Evolutionary conservation across 2,888 invertebrate species (phyloP).

Genomic region (Shargacucullia verbasci): DNA sequence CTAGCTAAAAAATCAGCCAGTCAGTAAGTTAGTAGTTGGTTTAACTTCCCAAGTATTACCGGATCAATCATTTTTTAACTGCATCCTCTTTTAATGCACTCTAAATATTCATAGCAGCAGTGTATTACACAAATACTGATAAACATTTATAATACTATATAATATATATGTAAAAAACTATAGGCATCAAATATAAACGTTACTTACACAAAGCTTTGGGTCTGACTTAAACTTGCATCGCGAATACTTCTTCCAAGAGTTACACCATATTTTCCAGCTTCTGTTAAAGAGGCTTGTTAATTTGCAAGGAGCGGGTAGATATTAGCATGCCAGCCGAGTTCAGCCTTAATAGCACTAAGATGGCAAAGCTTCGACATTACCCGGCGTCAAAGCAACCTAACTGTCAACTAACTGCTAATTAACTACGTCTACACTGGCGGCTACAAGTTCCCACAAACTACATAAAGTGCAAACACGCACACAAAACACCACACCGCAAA

Average conservation of each 20-base stretch:
- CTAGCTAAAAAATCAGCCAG: no score
- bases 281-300: conserved; percentile 19
- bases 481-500: conserved; percentile 61
- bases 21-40: no score
- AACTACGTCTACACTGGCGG: conserved; percentile 66
- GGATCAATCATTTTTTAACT: no score
- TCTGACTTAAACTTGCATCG: not conserved
- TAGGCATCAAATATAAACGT: no score
- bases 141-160: no score
- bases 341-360: conserved; percentile 63
- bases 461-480: conserved; percentile 56
- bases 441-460: conserved; percentile 57
- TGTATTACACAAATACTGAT: no score
- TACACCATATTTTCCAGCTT: not conserved
- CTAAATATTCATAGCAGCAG: no score
- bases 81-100: no score
- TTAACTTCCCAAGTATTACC: no score
- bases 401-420: conserved; percentile 79
- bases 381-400: conserved; percentile 75
- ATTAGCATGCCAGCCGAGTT: conserved; percentile 42
- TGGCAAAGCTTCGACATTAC: conserved; percentile 67
- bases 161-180: no score
- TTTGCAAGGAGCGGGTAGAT: conserved; percentile 18
- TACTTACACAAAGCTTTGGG: no score
- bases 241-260: not conserved